A percentile compares a stretch with the other conserved stretches of the same genome.
These are phyloP conservation scores for Myotis lucifugus DNA, from an alignment of 2,113 vertebrate species.

Conservation along the genomic window DNA sequence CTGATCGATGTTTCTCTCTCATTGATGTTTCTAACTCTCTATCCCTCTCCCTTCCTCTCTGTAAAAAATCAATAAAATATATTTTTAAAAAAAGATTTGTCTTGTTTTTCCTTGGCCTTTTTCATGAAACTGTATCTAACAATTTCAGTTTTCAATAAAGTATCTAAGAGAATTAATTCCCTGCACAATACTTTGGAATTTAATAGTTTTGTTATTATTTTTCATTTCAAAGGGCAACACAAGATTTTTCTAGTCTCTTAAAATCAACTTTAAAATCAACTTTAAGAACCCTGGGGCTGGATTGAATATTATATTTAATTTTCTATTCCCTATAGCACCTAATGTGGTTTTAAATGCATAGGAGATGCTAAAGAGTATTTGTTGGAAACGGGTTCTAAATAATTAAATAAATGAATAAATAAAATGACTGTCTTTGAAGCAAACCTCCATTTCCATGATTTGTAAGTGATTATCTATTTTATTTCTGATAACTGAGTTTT, in stretches of 20 bases:
- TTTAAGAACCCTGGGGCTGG: neutral
- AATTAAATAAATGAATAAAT: neutral
- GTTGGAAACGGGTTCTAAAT: neutral
- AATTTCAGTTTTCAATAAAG: neutral
- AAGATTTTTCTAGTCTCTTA: conserved; percentile 7
- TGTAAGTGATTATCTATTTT: neutral
- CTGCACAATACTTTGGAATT: neutral
- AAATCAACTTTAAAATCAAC: neutral
- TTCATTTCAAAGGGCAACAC: conserved; percentile 30
- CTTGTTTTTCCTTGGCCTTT: neutral
- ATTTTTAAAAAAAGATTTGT: neutral
- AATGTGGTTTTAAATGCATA: neutral
- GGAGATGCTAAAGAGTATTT: neutral
- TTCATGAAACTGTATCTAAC: neutral
- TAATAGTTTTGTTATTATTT: conserved; percentile 5
- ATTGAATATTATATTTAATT: neutral
- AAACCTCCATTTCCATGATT: neutral
- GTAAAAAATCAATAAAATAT: too few species aligned
- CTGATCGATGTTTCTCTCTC: too few species aligned
- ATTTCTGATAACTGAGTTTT: neutral
- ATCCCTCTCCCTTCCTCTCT: too few species aligned
- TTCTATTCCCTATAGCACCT: neutral
- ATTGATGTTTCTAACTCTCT: too few species aligned
- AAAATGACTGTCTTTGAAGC: neutral
- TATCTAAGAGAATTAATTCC: neutral